Conservation (phyloP, 1,140 invertebrate genomes). For the Neodiprion lecontei region DNA sequence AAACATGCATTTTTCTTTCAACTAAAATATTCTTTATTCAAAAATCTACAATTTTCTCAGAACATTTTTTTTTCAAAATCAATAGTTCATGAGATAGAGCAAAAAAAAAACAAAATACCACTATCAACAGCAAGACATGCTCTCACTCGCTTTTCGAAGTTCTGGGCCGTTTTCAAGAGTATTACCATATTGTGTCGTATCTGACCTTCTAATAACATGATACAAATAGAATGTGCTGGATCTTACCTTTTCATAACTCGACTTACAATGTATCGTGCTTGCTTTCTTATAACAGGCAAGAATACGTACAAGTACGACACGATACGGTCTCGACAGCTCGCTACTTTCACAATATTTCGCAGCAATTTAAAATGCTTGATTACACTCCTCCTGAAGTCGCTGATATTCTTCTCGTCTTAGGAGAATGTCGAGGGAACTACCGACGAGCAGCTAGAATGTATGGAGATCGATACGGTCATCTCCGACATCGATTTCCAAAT, state of each 20-base stretch:
- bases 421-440: not conserved
- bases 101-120: not conserved
- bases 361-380: not conserved
- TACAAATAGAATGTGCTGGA: too few relatives aligned
- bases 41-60: too few relatives aligned
- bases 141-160: constrained; percentile 11
- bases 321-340: not conserved
- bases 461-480: not conserved
- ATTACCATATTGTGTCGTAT: not conserved
- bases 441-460: too few relatives aligned
- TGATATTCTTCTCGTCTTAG: not conserved
- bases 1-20: too few relatives aligned
- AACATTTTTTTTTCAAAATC: too few relatives aligned
- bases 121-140: not conserved
- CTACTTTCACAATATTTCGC: not conserved
- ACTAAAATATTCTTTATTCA: too few relatives aligned
- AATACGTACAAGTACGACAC: constrained; percentile 2
- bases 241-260: too few relatives aligned
- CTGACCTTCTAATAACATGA: not conserved
- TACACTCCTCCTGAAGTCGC: not conserved
- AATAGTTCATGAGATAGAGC: too few relatives aligned
- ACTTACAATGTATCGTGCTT: not conserved
- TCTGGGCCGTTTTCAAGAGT: not conserved
- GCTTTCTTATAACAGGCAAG: not conserved
- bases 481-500: not conserved